Percentiles rank a stretch among this genome's conserved stretches.
Evolutionary conservation across 2,888 invertebrate genomes (phyloP).

Genomic region (Zygogramma bicolorata): DNA sequence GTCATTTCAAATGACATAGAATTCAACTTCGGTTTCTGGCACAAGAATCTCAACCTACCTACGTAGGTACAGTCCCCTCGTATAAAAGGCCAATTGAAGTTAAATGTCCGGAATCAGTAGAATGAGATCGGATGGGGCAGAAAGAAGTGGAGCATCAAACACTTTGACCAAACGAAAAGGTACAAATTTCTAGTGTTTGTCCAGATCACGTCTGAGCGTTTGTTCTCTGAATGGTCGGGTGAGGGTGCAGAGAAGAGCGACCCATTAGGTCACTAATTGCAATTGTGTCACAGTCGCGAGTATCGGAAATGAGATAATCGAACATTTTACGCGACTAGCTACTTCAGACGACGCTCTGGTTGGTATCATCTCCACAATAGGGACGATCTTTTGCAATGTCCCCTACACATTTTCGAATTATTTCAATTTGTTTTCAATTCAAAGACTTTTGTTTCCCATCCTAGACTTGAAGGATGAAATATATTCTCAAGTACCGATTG

Average conservation of each 20-base stretch:
- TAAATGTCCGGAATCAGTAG: constrained; percentile 44
- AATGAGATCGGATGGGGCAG: constrained; percentile 32
- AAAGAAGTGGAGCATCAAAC: constrained; percentile 42
- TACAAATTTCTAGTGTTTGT: constrained; percentile 53
- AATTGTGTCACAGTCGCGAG: constrained; percentile 62
- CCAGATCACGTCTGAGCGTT: constrained; percentile 51
- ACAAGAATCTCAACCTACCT: background rate
- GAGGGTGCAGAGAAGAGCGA: constrained; percentile 56
- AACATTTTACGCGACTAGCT: constrained; percentile 41
- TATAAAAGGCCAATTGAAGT: constrained; percentile 35
- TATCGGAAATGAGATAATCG: constrained; percentile 65
- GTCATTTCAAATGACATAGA: background rate
- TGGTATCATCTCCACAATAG: background rate
- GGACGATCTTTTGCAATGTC: no score
- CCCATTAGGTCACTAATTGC: constrained; percentile 64
- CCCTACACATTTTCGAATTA: no score
- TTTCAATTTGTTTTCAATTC: no score
- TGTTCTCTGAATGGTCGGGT: constrained; percentile 54
- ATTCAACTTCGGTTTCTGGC: no score
- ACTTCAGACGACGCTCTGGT: background rate
- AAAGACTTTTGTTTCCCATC: no score
- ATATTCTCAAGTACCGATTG: no score
- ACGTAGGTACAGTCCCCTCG: background rate
- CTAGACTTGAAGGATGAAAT: no score
- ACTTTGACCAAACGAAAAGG: constrained; percentile 50